Evolutionary conservation across 2,797 vertebrate species (phyloP), one percentile per base, ranked within the genome.

Genomic region (Mormyrops attenuatus): DNA sequence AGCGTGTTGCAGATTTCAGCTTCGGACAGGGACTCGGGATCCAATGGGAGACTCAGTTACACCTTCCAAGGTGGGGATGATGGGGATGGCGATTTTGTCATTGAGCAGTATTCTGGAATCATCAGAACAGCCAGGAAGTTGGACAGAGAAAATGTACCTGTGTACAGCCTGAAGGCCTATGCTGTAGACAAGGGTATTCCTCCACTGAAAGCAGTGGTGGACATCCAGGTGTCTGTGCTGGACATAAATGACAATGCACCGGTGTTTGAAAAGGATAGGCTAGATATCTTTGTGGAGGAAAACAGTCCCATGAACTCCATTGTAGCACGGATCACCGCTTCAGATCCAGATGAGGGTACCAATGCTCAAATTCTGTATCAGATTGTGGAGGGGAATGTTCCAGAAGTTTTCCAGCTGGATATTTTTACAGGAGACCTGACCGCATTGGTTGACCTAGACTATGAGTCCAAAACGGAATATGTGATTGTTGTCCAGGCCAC

Each of bases 321-420:
- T 38, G 95, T 98, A 91, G 96, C 97, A 0, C 94, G 94, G 6
- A 95, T 98, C 84, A 96, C 92, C 0, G 97, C 97, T 17, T 92
- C 95, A 0, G 97, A 98, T 91, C 97, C 97, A 0, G 97, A 98
- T 0, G 97, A 98, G 73, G 97, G 97, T 22, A 96, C 96, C 86
- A 98, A 98, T 0, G 97, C 97, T 0, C 97, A 97, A 91, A 97
- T 98, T 92, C 96, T 97, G 94, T 98, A 97, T 89, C 97, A 98
- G 93, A 98, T 98, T 0, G 96, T 98, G 88, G 97, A 98, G 91
- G 97, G 97, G 9, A 97, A 98, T 20, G 94, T 96, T 89, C 97
- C 97, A 0, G 97, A 98, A 94, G 96, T 97, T 89, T 98, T 98
- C 92, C 97, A 98, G 88, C 93, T 98, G 55, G 97, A 98, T 88